Evolutionary conservation across 2,888 invertebrate species (phyloP).

Genomic region (Drosophila peninsularis): DNA sequence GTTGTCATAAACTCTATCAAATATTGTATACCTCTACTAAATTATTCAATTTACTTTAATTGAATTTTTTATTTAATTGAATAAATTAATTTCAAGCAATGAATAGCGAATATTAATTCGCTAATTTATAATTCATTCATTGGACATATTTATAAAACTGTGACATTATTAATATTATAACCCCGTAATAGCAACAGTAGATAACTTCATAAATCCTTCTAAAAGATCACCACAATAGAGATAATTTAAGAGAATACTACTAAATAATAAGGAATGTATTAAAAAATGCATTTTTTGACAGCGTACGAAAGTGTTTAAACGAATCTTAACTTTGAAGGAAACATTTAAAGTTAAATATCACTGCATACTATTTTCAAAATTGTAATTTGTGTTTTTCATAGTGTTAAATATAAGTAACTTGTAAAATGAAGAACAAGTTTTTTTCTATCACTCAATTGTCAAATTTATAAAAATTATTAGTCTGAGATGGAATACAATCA

Average conservation of each 20-base stretch:
- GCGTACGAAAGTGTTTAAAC: not conserved
- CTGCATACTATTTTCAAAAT: not conserved
- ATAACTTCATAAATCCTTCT: too few relatives aligned
- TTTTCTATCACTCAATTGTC: conserved; percentile 30
- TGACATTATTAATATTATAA: too few relatives aligned
- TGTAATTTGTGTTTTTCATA: not conserved
- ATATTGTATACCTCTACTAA: conserved; percentile 21
- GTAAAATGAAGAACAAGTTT: too few relatives aligned
- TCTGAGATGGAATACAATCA: conserved; percentile 45
- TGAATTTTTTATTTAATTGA: not conserved
- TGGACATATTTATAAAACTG: not conserved
- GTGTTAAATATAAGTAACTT: not conserved
- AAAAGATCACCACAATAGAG: too few relatives aligned
- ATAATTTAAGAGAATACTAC: too few relatives aligned
- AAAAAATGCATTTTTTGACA: too few relatives aligned
- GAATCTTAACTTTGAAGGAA: not conserved
- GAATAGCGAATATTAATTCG: not conserved
- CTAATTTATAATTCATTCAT: not conserved
- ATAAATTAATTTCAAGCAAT: not conserved
- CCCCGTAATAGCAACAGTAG: too few relatives aligned
- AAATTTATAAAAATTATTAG: conserved; percentile 43
- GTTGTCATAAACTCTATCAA: too few relatives aligned
- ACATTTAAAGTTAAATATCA: not conserved
- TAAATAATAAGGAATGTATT: too few relatives aligned
- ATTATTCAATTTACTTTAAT: conserved; percentile 7